These are phyloP conservation scores for Genyomyrus donnyi DNA, from an alignment of 2,113 vertebrate genomes.

Conservation along the genomic window DNA sequence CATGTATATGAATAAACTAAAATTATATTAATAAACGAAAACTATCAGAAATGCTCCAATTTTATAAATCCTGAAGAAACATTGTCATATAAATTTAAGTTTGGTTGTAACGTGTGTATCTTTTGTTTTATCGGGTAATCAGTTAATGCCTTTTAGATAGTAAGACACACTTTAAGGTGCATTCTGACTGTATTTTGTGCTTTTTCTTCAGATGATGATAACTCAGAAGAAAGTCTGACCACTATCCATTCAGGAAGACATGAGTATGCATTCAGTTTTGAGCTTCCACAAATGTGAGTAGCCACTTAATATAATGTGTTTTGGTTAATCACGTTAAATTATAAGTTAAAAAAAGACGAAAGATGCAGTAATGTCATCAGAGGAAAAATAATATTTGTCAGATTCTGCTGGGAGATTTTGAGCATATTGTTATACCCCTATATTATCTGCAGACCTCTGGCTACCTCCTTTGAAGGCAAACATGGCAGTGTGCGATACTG, in stretches of 20 bases:
- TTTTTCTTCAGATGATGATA: conserved; percentile 84
- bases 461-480: conserved; percentile 99
- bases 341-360: not conserved
- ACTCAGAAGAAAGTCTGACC: conserved; percentile 92
- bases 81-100: not conserved
- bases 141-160: not conserved
- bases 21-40: not conserved
- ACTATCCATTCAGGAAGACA: conserved; percentile 95
- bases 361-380: not conserved
- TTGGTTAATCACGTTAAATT: not conserved
- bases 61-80: not conserved
- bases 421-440: not conserved
- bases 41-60: not conserved
- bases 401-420: not conserved
- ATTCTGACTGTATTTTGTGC: conserved; percentile 51
- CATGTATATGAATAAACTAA: not conserved
- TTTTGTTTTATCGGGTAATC: not conserved
- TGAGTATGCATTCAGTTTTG: conserved; percentile 97
- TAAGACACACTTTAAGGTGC: conserved; percentile 31
- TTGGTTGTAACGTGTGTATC: not conserved
- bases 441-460: conserved; percentile 79
- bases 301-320: too few relatives aligned
- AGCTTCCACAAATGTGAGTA: conserved; percentile 99
- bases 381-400: not conserved
- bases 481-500: conserved; percentile 98